phyloP scores from a whole-genome alignment of 2,888 invertebrate species.

The Antheraea assamensis region DNA sequence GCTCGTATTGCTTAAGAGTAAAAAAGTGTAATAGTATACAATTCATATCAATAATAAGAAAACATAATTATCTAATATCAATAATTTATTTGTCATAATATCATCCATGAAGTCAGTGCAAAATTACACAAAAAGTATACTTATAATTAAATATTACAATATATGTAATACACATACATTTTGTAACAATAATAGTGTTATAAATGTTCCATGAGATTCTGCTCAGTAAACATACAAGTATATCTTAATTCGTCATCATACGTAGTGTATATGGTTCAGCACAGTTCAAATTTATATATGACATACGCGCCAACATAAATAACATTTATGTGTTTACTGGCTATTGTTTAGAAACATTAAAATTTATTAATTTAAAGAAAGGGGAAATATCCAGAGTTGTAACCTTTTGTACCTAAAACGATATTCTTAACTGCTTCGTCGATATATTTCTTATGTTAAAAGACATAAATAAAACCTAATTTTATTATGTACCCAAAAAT shows the following conservation, averaged over 20 bases:
- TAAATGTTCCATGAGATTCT: no score
- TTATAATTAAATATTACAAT: not conserved
- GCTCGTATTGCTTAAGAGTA: no score
- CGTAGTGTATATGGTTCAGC: no score
- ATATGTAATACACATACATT: not conserved
- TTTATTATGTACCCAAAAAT: not conserved
- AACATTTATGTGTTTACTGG: no score
- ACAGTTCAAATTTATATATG: no score
- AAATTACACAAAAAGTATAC: not conserved
- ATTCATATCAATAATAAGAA: not conserved
- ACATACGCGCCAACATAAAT: no score
- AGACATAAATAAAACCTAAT: not conserved
- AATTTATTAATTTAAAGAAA: not conserved
- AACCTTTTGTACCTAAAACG: not conserved
- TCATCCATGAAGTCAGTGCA: not conserved
- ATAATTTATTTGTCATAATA: slow-evolving; percentile 4
- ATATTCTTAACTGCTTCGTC: not conserved
- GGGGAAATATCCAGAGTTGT: not conserved
- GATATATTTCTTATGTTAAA: not conserved
- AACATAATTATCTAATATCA: not conserved
- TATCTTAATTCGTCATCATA: no score
- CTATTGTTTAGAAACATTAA: not conserved
- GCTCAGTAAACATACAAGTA: no score
- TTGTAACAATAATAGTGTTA: not conserved
- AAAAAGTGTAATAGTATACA: not conserved